Conservation (phyloP, 1,140 invertebrate genomes). For the Pseudachorutes palmiensis region DNA sequence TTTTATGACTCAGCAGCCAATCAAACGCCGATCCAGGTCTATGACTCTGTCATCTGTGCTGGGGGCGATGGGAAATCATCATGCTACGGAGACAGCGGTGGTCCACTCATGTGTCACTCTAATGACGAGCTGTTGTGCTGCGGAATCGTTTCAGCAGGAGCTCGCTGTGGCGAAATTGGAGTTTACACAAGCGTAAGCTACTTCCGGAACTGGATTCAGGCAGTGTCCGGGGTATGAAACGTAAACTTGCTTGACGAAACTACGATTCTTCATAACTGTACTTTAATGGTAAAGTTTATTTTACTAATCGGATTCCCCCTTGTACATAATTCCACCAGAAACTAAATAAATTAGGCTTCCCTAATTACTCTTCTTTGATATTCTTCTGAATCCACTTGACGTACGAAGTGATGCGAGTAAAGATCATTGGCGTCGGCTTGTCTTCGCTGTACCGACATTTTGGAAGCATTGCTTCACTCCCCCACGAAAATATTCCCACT, state of each 20-base stretch:
- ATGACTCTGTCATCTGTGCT: slow-evolving; percentile 1
- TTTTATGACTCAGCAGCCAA: neutral
- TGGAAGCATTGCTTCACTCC: slow-evolving; percentile 1
- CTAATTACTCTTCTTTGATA: neutral
- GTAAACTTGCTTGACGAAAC: too few relatives aligned
- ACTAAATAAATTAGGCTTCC: too few relatives aligned
- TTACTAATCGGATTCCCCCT: too few relatives aligned
- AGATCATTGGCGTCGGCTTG: slow-evolving; percentile 23
- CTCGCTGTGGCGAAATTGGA: slow-evolving; percentile 1
- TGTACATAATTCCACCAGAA: too few relatives aligned
- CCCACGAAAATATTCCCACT: slow-evolving; percentile 8
- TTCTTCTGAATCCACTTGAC: slow-evolving; percentile 25
- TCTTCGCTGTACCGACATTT: slow-evolving; percentile 21
- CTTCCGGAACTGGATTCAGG: slow-evolving; percentile 7
- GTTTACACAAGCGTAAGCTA: slow-evolving; percentile 3
- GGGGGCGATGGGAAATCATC: slow-evolving; percentile 3
- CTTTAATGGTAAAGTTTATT: too few relatives aligned
- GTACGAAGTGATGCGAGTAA: slow-evolving; percentile 18
- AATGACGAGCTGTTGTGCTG: neutral
- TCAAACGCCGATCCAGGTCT: neutral
- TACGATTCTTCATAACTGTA: too few relatives aligned
- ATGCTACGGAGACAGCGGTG: slow-evolving; percentile 1
- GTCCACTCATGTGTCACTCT: slow-evolving; percentile 3
- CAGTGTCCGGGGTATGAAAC: too few relatives aligned
- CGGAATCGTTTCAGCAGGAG: neutral